Evolutionary conservation across 2,797 vertebrate genomes (phyloP), one percentile per base, ranked within the genome.

Genomic region (Adrianichthys oophorus): DNA sequence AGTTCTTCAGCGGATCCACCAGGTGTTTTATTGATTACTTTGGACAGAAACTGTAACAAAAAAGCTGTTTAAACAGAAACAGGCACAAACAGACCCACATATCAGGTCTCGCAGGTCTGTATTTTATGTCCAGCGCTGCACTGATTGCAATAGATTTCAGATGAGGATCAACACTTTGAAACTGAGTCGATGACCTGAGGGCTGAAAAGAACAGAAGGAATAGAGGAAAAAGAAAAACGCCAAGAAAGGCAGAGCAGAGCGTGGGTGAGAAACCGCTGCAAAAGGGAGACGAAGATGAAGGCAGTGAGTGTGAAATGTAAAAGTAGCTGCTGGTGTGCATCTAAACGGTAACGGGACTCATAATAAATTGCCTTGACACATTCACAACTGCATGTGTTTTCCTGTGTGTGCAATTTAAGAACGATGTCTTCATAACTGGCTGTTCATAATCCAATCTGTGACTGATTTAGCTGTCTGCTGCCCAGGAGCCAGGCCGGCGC

Each of bases 401-500:
- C 70, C 70, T 74, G 62, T 12, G 43, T 66, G 77, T 43, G 73
- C 76, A 80, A 78, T 85, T 62, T 64, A 81, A 85, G 80, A 87
- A 84, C 84, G 82, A 87, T 82, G 79, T 82, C 82, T 87, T 87
- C 85, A 87, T 72, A 82, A 75, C 78, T 70, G 4, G 15, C 37
- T 2, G 51, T 68, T 80, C 66, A 82, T 83, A 74, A 84, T 84
- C 77, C 91, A 94, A 93, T 90, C 93, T 90, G 89, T 93, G 93
- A 94, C 93, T 93, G 94, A 94, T 95, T 95, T 94, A 91, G 87
- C 89, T 62, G 91, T 91, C 92, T 92, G 93, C 92, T 90, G 87
- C 90, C 91, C 90, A 87, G 92, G 76, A 80, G 86, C 77, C 85
- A 90, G 85, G 89, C 87, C 85, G 91, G 93, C 93, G 94, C 92